phyloP scores from a whole-genome alignment of 2,888 invertebrate genomes.

The Ligdia adustata region DNA sequence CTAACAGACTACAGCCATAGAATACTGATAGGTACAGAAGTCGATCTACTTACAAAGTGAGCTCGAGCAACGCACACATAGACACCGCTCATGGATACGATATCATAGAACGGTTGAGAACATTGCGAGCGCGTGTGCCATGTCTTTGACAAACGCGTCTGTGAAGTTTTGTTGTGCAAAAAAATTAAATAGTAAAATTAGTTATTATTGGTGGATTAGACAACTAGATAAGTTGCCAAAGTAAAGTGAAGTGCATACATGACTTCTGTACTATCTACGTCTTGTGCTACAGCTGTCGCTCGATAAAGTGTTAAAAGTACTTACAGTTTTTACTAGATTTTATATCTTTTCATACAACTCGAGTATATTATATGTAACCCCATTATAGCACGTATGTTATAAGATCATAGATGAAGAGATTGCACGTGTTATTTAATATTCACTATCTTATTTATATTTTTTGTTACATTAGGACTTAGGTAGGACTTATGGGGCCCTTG shows the following conservation, averaged over 20 bases:
- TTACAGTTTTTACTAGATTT: constrained; percentile 34
- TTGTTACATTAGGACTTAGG: constrained; percentile 76
- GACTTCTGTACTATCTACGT: not conserved
- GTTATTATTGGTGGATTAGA: too few species aligned
- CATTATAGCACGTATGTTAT: constrained; percentile 63
- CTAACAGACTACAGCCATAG: constrained; percentile 33
- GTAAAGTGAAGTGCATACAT: too few species aligned
- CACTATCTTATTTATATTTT: constrained; percentile 80
- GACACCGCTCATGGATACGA: too few species aligned
- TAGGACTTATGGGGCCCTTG: constrained; percentile 62
- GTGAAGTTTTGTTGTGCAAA: too few species aligned
- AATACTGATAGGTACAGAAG: too few species aligned
- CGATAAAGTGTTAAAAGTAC: constrained; percentile 26
- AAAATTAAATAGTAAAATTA: too few species aligned
- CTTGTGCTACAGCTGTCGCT: not conserved
- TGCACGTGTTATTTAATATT: constrained; percentile 80
- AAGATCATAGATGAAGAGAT: constrained; percentile 63
- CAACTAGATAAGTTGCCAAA: too few species aligned
- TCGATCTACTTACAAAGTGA: too few species aligned
- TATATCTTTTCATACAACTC: constrained; percentile 39
- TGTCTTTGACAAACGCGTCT: too few species aligned
- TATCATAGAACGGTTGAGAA: too few species aligned
- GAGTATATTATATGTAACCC: constrained; percentile 49
- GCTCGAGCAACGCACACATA: too few species aligned
- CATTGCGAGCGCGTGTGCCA: too few species aligned